Evolutionary conservation across 2,888 invertebrate species (phyloP).

Genomic region (Heliconius ethilla): DNA sequence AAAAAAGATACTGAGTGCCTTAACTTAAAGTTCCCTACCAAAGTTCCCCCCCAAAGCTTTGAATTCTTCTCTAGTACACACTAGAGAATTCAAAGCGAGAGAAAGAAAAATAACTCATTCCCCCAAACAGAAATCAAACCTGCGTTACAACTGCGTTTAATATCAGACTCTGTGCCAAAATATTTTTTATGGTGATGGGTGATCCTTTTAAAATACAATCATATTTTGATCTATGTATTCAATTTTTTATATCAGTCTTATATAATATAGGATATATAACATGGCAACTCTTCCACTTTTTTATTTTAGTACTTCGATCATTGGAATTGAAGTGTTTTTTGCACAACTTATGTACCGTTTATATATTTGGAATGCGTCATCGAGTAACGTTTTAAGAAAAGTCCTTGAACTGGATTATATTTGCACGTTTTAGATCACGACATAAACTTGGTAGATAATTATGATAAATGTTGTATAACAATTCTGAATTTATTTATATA

Average conservation of each 20-base stretch:
- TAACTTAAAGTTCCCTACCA: too few species aligned
- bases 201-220: neutral
- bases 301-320: neutral
- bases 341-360: neutral
- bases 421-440: neutral
- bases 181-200: neutral
- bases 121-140: too few species aligned
- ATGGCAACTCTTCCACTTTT: neutral
- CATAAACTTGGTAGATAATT: neutral
- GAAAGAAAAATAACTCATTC: too few species aligned
- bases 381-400: neutral
- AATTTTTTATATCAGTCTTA: neutral
- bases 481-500: neutral
- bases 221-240: neutral
- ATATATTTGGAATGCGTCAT: neutral
- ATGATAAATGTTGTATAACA: neutral
- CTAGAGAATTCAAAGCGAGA: too few species aligned
- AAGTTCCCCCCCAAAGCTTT: too few species aligned
- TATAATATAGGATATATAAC: neutral
- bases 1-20: too few species aligned
- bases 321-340: neutral
- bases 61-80: too few species aligned
- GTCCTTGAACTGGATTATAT: conserved; percentile 6
- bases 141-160: too few species aligned
- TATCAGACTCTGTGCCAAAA: too few species aligned